phyloP scores from a whole-genome alignment of 2,888 invertebrate genomes.

The Noctua fimbriata region DNA sequence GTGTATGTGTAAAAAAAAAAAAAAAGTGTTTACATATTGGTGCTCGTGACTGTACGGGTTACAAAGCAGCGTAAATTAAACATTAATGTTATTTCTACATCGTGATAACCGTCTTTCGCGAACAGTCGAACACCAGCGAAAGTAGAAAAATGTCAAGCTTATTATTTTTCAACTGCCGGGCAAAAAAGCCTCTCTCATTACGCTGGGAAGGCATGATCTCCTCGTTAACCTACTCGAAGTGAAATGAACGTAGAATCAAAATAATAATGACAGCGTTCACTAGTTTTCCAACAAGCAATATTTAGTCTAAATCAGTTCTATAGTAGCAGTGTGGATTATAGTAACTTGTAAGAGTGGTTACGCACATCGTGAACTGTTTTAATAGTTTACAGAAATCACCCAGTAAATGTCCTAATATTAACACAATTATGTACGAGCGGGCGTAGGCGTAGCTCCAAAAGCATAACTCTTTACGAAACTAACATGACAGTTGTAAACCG shows the following conservation, averaged over 20 bases:
- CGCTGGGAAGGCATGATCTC: not conserved
- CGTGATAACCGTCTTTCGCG: not conserved
- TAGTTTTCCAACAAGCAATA: not conserved
- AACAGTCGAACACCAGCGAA: not conserved
- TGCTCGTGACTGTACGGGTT: too few species aligned
- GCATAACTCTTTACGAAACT: constrained; percentile 18
- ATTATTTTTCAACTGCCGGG: not conserved
- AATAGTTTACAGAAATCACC: not conserved
- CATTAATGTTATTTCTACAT: not conserved
- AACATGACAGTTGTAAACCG: constrained; percentile 24
- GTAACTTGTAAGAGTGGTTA: not conserved
- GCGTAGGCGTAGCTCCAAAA: constrained; percentile 18
- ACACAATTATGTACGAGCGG: not conserved
- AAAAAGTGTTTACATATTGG: too few species aligned
- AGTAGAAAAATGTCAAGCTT: not conserved
- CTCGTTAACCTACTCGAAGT: not conserved
- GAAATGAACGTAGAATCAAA: not conserved
- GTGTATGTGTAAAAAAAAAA: too few species aligned
- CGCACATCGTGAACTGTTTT: not conserved
- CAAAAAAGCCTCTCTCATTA: not conserved
- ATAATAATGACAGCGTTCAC: not conserved
- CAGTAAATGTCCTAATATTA: constrained; percentile 8
- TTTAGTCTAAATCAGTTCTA: not conserved
- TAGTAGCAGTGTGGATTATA: not conserved
- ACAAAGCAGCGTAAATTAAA: not conserved